These are phyloP conservation scores for Melanchra persicariae DNA, from an alignment of 2,888 invertebrate species.

Conservation along the genomic window DNA sequence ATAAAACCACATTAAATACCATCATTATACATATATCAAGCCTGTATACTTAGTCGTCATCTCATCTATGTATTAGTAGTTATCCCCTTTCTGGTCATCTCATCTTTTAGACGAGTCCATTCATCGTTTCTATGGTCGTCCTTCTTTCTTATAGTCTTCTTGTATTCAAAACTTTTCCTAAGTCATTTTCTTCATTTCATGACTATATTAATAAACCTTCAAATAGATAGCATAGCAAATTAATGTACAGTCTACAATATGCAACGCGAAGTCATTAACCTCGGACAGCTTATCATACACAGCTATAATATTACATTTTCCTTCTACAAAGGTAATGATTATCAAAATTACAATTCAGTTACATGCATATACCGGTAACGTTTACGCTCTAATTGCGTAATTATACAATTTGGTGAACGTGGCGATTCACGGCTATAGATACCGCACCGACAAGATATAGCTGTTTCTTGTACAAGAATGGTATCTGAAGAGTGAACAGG, in stretches of 20 bases:
- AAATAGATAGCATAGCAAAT: background rate
- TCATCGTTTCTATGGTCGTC: too few species aligned
- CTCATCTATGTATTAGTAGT: too few species aligned
- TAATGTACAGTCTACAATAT: constrained; percentile 4
- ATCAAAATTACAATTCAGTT: constrained; percentile 73
- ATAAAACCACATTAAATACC: background rate
- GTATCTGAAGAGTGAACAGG: too few species aligned
- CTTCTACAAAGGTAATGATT: constrained; percentile 62
- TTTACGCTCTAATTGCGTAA: constrained; percentile 81
- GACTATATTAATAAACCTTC: background rate
- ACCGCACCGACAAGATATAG: constrained; percentile 35
- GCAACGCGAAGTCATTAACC: constrained; percentile 44
- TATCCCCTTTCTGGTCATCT: too few species aligned
- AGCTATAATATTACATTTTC: constrained; percentile 38
- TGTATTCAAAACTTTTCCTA: too few species aligned
- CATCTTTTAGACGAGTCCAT: too few species aligned
- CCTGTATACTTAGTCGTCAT: too few species aligned
- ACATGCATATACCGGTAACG: constrained; percentile 71
- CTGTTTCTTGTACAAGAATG: constrained; percentile 35
- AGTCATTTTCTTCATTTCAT: too few species aligned
- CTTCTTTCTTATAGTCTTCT: too few species aligned
- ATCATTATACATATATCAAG: too few species aligned
- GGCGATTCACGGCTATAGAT: constrained; percentile 62
- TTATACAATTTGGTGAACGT: constrained; percentile 77
- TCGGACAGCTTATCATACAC: constrained; percentile 35